Evolutionary conservation across 2,113 vertebrate species (phyloP).

Genomic region (Anolis carolinensis): DNA sequence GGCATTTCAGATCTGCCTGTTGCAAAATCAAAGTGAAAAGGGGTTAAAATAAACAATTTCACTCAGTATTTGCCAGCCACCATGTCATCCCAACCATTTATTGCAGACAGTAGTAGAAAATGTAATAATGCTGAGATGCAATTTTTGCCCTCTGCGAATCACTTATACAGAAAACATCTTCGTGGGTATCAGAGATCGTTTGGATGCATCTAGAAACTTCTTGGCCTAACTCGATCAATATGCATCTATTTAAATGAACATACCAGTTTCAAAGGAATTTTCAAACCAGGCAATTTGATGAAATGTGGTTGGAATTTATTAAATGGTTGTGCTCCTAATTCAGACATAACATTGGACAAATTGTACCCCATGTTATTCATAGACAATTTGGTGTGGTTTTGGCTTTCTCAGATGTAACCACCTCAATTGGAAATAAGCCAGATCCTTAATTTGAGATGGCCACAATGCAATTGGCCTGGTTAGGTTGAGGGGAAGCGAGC

Average conservation of each 20-base stretch:
- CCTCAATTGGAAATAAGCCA: background rate
- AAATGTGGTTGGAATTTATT: no score
- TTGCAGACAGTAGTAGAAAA: background rate
- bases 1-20: constrained; percentile 93
- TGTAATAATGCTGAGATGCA: no score
- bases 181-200: background rate
- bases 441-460: background rate
- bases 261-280: background rate
- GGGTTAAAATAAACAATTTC: background rate
- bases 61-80: background rate
- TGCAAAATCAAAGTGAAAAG: constrained; percentile 40
- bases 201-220: background rate
- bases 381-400: background rate
- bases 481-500: background rate
- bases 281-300: no score
- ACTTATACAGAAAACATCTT: background rate
- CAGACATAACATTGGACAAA: background rate
- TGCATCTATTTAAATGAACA: background rate
- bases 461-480: background rate
- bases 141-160: background rate
- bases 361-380: background rate
- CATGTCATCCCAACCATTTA: background rate
- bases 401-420: background rate
- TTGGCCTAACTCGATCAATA: background rate
- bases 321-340: no score